Evolutionary conservation across 2,797 vertebrate species (phyloP).

Genomic region (Arrhamphus sclerolepis): DNA sequence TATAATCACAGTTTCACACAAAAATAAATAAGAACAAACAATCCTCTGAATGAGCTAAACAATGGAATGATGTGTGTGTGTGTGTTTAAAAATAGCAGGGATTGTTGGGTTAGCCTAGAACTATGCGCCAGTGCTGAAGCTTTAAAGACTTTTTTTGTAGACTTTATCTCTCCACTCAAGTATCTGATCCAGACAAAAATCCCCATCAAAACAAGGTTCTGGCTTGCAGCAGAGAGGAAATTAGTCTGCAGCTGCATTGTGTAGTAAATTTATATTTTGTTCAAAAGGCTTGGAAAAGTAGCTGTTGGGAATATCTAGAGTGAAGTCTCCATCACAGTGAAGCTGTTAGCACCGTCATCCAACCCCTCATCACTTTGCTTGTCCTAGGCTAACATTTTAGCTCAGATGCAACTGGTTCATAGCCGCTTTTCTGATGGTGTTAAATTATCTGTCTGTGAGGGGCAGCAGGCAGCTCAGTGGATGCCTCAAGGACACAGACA

Average conservation of each 20-base stretch:
- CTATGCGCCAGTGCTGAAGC: neutral
- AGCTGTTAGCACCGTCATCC: slow-evolving; percentile 15
- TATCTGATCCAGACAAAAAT: slow-evolving; percentile 55
- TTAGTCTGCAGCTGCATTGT: slow-evolving; percentile 3
- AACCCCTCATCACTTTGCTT: slow-evolving; percentile 30
- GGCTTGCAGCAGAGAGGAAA: slow-evolving; percentile 5
- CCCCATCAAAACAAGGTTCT: slow-evolving; percentile 42
- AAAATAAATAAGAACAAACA: slow-evolving; percentile 5
- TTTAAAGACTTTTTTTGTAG: slow-evolving; percentile 18
- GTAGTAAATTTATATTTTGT: slow-evolving; percentile 28
- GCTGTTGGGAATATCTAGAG: neutral
- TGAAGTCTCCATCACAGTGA: neutral
- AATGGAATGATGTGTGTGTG: slow-evolving; percentile 3
- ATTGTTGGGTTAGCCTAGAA: slow-evolving; percentile 23
- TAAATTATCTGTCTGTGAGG: slow-evolving; percentile 52
- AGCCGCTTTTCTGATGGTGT: slow-evolving; percentile 36
- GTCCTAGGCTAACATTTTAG: slow-evolving; percentile 33
- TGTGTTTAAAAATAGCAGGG: neutral
- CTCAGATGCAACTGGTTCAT: slow-evolving; percentile 31
- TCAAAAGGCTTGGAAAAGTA: slow-evolving; percentile 8
- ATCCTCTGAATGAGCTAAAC: slow-evolving; percentile 1
- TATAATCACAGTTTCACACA: too few relatives aligned
- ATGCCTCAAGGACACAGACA: slow-evolving; percentile 63
- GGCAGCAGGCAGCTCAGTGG: slow-evolving; percentile 43
- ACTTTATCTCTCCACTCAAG: slow-evolving; percentile 28